Evolutionary conservation across 2,113 vertebrate genomes (phyloP).

Genomic region (Eretmochelys imbricata): DNA sequence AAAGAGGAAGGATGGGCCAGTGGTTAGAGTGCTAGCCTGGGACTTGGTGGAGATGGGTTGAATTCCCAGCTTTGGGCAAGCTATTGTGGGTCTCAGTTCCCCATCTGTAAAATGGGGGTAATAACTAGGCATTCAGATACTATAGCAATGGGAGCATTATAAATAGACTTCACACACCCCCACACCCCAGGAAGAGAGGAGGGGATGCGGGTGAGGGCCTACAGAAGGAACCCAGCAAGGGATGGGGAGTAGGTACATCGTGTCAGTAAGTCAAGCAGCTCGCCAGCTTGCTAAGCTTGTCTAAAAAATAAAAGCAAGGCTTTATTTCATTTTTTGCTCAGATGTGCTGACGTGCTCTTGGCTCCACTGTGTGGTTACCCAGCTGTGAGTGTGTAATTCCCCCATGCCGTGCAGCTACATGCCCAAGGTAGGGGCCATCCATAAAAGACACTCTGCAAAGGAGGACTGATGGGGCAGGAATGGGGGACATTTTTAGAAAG

Average conservation of each 20-base stretch:
- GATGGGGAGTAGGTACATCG: background rate
- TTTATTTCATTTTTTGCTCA: constrained; percentile 1
- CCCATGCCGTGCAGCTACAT: background rate
- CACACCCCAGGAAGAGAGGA: too few species aligned
- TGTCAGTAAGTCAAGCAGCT: background rate
- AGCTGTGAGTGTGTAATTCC: background rate
- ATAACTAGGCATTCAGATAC: background rate
- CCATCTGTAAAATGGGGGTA: background rate
- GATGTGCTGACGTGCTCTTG: background rate
- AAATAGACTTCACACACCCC: background rate
- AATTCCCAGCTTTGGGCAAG: background rate
- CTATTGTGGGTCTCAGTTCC: background rate
- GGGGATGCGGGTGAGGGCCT: background rate
- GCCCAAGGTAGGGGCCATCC: background rate
- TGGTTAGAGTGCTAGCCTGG: background rate
- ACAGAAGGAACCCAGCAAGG: background rate
- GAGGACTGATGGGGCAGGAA: background rate
- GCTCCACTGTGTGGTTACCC: background rate
- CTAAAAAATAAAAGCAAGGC: background rate
- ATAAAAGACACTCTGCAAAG: constrained; percentile 40
- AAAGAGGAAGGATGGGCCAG: background rate
- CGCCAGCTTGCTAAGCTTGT: background rate
- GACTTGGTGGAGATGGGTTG: background rate
- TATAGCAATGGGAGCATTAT: background rate
- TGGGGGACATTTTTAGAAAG: background rate